Conservation (phyloP, 2,797 vertebrate genomes). For the Microctenopoma lineatum region DNA sequence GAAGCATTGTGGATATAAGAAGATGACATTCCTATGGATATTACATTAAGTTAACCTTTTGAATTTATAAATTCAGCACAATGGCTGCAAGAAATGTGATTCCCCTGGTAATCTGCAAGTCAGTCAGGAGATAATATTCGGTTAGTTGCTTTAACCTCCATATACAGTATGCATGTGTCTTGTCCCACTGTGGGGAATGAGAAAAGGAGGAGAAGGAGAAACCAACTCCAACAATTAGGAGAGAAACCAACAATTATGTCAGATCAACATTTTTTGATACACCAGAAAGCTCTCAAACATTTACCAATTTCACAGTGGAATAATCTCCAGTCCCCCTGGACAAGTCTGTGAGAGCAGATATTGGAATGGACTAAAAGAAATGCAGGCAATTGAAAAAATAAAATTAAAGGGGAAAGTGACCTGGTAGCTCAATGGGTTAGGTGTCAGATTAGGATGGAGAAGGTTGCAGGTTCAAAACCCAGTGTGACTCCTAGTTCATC, state of each 20-base stretch:
- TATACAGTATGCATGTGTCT: not conserved
- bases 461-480: too few species aligned
- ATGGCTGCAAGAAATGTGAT: not conserved
- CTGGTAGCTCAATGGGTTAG: too few species aligned
- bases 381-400: not conserved
- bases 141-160: constrained; percentile 2
- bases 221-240: not conserved
- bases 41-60: constrained; percentile 7
- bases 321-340: constrained; percentile 1
- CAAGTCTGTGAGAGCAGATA: not conserved
- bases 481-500: too few species aligned
- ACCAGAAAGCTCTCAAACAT: not conserved
- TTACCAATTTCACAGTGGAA: constrained; percentile 17
- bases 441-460: too few species aligned
- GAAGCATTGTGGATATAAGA: not conserved
- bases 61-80: not conserved
- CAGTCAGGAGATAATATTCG: not conserved
- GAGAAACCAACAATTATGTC: not conserved
- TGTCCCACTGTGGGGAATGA: not conserved
- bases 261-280: not conserved
- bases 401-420: not conserved
- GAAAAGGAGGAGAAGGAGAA: not conserved
- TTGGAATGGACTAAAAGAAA: constrained; percentile 1
- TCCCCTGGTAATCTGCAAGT: not conserved
- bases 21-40: not conserved